Evolutionary conservation across 2,888 invertebrate species (phyloP), one percentile per base, ranked within the genome.

Genomic region (Neuroscelio doddi): DNA sequence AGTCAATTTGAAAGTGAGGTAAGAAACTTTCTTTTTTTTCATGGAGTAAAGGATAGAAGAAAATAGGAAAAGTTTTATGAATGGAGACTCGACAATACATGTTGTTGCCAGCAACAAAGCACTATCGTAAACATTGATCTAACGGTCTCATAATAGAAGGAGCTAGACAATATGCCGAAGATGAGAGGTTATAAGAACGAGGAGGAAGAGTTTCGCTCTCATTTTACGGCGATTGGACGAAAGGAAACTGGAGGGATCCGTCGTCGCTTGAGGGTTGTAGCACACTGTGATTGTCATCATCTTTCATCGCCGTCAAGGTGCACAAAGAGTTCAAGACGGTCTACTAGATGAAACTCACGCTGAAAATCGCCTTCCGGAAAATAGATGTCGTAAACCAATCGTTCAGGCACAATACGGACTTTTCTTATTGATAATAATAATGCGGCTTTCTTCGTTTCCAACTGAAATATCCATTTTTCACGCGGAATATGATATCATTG

Each of bases 81-180:
- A 46, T 45, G 55, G 66, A 70, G 70, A 68, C 51, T 62, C 64
- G 45, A 41, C 50, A 26, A 46, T 30, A 50, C 51, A 67, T 73
- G 64, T 62, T 41, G 51, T 57, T 62, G 73, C 65, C 64, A 67
- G 59, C 51, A 53, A 64, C 72, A 67, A 69, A 72, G 64, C 61
- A 58, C 55, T 66, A 69, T 77, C 71, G 65, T 75, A 73, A 75
- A 76, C 70, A 76, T 77, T 77, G 74, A 76, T 73, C 70, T 69
- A 58, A 49, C 67, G 39, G 39, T 41, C 38, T 41, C 52, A 27
- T 45, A 30, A 55, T 46, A 27, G 24, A 39, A 45, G 41, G 21
- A 44, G 5, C 45, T 63, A 65, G 65, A 68, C 65, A 59, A 59
- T 68, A 53, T 47, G 38, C 41, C 44, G 52, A 65, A 56, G 36